These are phyloP conservation scores for Ctenosaura bakeri DNA, from an alignment of 2,797 vertebrate species.

Conservation along the genomic window DNA sequence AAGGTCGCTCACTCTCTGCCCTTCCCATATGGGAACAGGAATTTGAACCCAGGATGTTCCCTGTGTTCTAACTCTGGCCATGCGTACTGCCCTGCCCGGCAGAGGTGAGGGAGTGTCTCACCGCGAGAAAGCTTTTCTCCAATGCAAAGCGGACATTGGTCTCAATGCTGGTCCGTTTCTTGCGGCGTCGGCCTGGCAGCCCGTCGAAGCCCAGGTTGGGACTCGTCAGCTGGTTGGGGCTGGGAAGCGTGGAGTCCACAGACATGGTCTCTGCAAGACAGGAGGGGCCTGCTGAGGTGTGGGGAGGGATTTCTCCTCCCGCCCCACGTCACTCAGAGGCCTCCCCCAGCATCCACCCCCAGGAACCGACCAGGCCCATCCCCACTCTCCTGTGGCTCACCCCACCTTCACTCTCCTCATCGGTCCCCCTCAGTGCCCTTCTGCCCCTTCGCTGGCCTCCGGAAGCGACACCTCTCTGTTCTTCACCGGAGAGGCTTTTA, in stretches of 20 bases:
- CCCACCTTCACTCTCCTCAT: neutral
- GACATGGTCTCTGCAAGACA: constrained; percentile 90
- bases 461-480: neutral
- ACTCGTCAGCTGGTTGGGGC: constrained; percentile 89
- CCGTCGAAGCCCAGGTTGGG: constrained; percentile 90
- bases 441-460: neutral
- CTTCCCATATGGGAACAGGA: too few relatives aligned
- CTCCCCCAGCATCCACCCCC: too few relatives aligned
- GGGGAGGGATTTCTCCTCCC: neutral
- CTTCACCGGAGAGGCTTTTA: neutral
- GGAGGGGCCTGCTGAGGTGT: neutral
- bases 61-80: neutral
- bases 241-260: constrained; percentile 90
- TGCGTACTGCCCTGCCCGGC: too few relatives aligned
- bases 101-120: constrained; percentile 69
- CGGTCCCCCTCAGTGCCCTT: neutral
- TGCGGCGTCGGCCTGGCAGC: constrained; percentile 89
- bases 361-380: too few relatives aligned
- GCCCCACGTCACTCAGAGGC: neutral
- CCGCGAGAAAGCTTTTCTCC: constrained; percentile 92
- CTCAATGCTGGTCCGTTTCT: constrained; percentile 97
- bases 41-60: neutral
- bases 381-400: neutral
- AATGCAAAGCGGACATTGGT: constrained; percentile 93
- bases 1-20: neutral